These are phyloP conservation scores for Mixornis gularis DNA, from an alignment of 2,113 vertebrate species.

Conservation along the genomic window DNA sequence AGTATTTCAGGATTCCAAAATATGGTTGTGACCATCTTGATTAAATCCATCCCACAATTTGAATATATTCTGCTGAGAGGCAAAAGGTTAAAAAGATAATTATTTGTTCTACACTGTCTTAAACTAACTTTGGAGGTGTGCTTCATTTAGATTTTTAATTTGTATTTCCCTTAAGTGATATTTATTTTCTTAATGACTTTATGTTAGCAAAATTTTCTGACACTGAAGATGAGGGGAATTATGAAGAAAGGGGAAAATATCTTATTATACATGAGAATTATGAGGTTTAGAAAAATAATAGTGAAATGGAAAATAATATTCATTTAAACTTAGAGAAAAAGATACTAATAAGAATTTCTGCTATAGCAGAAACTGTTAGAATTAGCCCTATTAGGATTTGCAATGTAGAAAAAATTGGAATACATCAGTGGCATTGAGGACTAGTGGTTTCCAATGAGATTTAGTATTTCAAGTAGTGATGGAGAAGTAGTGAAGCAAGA, in stretches of 20 bases:
- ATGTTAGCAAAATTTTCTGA: neutral
- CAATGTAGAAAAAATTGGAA: neutral
- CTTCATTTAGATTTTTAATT: neutral
- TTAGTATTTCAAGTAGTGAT: neutral
- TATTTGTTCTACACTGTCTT: neutral
- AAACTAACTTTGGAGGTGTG: neutral
- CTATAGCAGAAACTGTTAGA: neutral
- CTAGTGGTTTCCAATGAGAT: neutral
- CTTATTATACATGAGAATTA: neutral
- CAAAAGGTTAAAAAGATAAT: neutral
- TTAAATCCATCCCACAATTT: neutral
- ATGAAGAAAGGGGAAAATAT: neutral
- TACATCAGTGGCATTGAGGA: neutral
- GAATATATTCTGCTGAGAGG: neutral
- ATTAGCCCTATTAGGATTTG: constrained; percentile 1
- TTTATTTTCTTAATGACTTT: neutral
- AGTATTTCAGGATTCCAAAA: neutral
- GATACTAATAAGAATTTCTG: neutral
- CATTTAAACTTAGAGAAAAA: neutral
- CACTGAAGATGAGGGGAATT: neutral
- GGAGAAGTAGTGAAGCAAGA: neutral
- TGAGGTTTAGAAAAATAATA: neutral
- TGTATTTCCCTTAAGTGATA: neutral
- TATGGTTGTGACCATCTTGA: neutral
- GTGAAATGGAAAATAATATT: neutral